Evolutionary conservation across 2,888 invertebrate genomes (phyloP).

Genomic region (Leucophenga montana): DNA sequence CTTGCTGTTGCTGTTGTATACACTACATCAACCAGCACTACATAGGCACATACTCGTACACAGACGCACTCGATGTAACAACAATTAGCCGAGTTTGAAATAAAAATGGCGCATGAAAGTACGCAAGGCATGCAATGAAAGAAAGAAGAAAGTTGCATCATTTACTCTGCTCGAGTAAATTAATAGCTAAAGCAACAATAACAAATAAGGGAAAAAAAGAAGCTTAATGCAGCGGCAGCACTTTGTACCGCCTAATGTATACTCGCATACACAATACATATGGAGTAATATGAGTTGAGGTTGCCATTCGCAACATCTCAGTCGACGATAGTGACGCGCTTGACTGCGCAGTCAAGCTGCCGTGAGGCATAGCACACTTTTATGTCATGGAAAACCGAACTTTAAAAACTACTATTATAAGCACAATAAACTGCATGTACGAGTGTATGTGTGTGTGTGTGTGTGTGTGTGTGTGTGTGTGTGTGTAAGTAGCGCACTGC

Average conservation of each 20-base stretch:
- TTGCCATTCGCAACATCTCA: neutral
- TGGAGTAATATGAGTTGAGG: neutral
- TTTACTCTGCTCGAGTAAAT: neutral
- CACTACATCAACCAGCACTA: no score
- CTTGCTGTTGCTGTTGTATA: neutral
- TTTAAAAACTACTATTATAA: neutral
- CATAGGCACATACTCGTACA: no score
- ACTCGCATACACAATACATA: neutral
- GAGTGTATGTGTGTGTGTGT: no score
- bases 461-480: no score
- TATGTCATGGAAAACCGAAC: neutral
- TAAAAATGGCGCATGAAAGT: neutral
- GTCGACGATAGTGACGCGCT: neutral
- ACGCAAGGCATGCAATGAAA: neutral
- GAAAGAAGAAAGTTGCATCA: neutral
- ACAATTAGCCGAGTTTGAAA: constrained; percentile 14
- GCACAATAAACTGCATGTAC: no score
- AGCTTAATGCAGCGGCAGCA: constrained; percentile 16
- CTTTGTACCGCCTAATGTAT: neutral
- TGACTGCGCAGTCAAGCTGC: constrained; percentile 17
- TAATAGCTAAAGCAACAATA: constrained; percentile 3
- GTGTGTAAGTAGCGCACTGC: no score
- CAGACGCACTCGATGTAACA: constrained; percentile 13
- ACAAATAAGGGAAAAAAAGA: constrained; percentile 9
- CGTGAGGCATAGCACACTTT: neutral